Percentiles rank a stretch among this genome's conserved stretches.
These are phyloP conservation scores for Ormyrus rosae DNA, from an alignment of 2,888 invertebrate genomes.

Conservation along the genomic window DNA sequence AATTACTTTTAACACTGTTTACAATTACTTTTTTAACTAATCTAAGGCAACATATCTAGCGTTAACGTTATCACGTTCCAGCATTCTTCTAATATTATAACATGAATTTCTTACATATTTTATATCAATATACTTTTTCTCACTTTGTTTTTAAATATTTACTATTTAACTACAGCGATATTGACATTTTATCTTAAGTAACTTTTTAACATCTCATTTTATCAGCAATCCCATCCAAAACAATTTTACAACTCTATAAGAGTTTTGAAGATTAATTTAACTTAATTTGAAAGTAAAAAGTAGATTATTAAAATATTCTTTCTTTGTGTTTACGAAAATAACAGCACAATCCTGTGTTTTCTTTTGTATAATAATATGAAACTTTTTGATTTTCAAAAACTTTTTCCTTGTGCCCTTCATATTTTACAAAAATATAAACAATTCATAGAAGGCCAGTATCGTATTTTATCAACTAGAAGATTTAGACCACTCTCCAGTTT, in stretches of 20 bases:
- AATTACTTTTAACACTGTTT: conserved; percentile 28
- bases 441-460: conserved; percentile 52
- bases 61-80: conserved; percentile 42
- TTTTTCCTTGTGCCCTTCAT: conserved; percentile 42
- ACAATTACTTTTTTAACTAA: conserved; percentile 38
- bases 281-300: conserved; percentile 42
- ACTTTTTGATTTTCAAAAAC: conserved; percentile 41
- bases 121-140: conserved; percentile 8
- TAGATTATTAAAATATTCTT: conserved; percentile 44
- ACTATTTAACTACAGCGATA: conserved; percentile 30
- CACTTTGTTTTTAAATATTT: conserved; percentile 29
- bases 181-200: conserved; percentile 40
- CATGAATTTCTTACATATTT: conserved; percentile 33
- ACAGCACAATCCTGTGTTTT: conserved; percentile 21
- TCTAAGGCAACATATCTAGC: conserved; percentile 49
- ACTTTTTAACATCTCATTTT: conserved; percentile 20
- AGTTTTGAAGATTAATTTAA: conserved; percentile 18
- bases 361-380: conserved; percentile 39
- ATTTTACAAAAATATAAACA: conserved; percentile 71
- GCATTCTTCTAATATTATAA: conserved; percentile 30
- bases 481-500: conserved; percentile 79
- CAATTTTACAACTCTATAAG: conserved; percentile 27
- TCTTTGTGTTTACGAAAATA: conserved; percentile 40
- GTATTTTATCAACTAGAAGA: conserved; percentile 66
- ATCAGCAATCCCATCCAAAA: conserved; percentile 19